Evolutionary conservation across 1,140 invertebrate species (phyloP).

Genomic region (Orchesella cincta): DNA sequence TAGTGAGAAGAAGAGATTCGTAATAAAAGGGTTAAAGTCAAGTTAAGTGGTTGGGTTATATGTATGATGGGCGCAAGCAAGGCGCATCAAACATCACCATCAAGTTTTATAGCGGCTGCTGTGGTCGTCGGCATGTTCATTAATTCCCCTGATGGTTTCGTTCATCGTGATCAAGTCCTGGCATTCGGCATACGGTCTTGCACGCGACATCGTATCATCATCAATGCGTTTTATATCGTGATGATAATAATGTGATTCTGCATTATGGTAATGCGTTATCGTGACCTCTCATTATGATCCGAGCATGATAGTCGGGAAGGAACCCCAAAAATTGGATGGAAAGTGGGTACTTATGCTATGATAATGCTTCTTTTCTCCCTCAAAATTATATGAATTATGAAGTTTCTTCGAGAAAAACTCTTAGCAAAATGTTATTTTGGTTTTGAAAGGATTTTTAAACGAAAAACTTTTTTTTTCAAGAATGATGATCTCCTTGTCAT

Average conservation of each 20-base stretch:
- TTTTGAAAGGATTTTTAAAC: background rate
- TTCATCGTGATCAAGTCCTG: conserved; percentile 13
- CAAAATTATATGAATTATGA: conserved; percentile 9
- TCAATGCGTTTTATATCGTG: no score
- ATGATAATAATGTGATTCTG: no score
- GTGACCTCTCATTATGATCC: conserved; percentile 20
- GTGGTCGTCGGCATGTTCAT: background rate
- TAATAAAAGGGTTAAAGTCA: conserved; percentile 9
- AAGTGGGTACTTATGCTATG: conserved; percentile 1
- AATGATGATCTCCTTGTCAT: background rate
- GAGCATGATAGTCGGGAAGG: no score
- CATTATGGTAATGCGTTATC: background rate
- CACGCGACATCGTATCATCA: conserved; percentile 16
- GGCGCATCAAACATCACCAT: background rate
- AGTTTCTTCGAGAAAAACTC: background rate
- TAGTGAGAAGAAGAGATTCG: no score
- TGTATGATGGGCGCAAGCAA: conserved; percentile 3
- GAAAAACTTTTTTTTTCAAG: background rate
- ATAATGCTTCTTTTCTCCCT: background rate
- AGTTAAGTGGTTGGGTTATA: no score
- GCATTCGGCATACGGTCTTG: conserved; percentile 24
- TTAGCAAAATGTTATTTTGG: background rate
- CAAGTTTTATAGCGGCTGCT: background rate
- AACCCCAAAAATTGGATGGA: background rate
- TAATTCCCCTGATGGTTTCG: no score